Percentiles rank a stretch among this genome's conserved stretches.
Evolutionary conservation across 2,797 vertebrate species (phyloP).

Genomic region (Limosa lapponica): DNA sequence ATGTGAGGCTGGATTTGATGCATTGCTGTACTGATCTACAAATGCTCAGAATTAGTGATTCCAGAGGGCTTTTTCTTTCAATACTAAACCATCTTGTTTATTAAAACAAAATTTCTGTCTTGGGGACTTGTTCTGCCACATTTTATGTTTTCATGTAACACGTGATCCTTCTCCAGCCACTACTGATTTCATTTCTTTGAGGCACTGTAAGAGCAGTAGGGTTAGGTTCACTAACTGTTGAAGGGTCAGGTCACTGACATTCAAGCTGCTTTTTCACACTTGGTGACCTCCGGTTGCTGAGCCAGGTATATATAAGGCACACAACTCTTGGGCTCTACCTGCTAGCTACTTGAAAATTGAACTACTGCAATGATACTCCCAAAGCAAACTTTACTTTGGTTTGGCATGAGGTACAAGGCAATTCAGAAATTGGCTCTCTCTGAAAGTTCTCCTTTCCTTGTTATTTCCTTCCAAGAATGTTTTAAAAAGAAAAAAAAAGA

Average conservation of each 20-base stretch:
- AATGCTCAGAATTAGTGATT: background rate
- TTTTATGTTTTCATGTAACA: background rate
- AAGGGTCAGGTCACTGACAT: background rate
- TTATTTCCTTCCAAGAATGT: slow-evolving; percentile 73
- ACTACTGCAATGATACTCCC: slow-evolving; percentile 68
- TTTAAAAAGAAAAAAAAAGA: background rate
- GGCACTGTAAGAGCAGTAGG: background rate
- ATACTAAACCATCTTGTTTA: background rate
- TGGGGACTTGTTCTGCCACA: background rate
- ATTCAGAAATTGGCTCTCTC: slow-evolving; percentile 67
- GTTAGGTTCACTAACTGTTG: background rate
- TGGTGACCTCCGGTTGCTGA: background rate
- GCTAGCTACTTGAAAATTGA: slow-evolving; percentile 72
- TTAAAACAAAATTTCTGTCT: background rate
- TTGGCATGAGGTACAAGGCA: slow-evolving; percentile 70
- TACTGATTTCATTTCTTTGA: background rate
- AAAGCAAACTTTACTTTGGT: slow-evolving; percentile 74
- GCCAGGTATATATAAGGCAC: background rate
- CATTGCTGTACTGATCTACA: background rate
- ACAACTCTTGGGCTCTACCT: slow-evolving; percentile 45
- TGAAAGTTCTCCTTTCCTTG: slow-evolving; percentile 65
- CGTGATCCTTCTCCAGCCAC: background rate
- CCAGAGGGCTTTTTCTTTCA: background rate
- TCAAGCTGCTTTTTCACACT: background rate
- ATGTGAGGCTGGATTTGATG: background rate